These are phyloP conservation scores for Upupa epops DNA, from an alignment of 2,113 vertebrate species.

Conservation along the genomic window DNA sequence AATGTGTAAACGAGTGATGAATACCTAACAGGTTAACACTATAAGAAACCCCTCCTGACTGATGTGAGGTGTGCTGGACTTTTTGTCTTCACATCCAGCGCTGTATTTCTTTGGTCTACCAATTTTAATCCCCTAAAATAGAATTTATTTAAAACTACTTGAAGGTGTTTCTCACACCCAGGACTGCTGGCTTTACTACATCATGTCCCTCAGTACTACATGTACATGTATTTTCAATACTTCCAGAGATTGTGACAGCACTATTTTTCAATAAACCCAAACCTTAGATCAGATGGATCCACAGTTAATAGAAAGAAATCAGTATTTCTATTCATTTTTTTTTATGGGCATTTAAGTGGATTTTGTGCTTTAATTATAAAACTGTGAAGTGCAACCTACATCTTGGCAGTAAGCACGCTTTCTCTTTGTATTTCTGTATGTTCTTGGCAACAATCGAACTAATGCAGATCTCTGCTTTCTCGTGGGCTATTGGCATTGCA, in stretches of 20 bases:
- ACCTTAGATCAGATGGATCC: not conserved
- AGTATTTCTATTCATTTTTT: not conserved
- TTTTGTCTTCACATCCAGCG: no score
- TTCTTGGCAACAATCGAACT: not conserved
- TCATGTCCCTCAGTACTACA: not conserved
- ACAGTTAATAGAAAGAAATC: not conserved
- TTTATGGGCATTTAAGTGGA: not conserved
- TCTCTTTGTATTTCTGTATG: not conserved
- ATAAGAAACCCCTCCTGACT: no score
- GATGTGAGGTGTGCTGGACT: no score
- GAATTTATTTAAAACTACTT: no score
- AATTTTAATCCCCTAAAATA: no score
- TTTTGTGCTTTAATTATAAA: not conserved
- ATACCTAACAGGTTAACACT: no score
- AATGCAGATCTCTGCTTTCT: not conserved
- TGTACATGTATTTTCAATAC: not conserved
- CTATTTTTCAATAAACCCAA: not conserved
- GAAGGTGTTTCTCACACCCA: no score
- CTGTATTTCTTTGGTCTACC: no score
- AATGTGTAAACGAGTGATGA: no score
- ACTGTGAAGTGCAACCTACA: not conserved
- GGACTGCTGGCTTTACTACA: not conserved
- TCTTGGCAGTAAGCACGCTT: not conserved
- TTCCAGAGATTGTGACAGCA: accelerated
- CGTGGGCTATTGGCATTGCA: not conserved